These are phyloP conservation scores for Plectrocnemia conspersa DNA, from an alignment of 1,140 invertebrate genomes.

Conservation along the genomic window DNA sequence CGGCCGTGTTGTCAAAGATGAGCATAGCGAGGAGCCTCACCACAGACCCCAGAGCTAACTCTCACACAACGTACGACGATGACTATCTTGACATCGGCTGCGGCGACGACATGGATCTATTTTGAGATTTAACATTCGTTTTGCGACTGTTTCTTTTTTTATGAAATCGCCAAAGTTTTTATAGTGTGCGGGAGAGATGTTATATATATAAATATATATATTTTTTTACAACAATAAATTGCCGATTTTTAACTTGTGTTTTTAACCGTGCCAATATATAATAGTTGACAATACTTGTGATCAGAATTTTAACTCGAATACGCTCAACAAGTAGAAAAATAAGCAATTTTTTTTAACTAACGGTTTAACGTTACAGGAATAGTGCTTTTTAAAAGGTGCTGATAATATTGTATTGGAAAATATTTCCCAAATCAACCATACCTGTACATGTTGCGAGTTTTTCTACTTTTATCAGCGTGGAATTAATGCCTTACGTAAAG, in stretches of 20 bases:
- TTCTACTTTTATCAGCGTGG: no score
- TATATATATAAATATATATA: conserved; percentile 43
- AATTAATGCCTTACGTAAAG: no score
- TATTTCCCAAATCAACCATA: no score
- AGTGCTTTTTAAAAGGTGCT: no score
- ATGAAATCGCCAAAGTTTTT: not conserved
- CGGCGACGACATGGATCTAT: conserved; percentile 69
- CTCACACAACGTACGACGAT: conserved; percentile 54
- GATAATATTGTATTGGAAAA: no score
- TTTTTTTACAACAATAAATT: conserved; percentile 37
- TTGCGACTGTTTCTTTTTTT: conserved; percentile 29
- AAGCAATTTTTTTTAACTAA: no score
- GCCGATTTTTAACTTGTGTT: conserved; percentile 16
- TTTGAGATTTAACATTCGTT: conserved; percentile 46
- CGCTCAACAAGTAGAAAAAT: no score
- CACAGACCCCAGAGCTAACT: conserved; percentile 23
- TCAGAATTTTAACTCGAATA: no score
- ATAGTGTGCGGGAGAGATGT: conserved; percentile 2
- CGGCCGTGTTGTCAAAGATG: conserved; percentile 32
- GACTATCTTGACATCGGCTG: conserved; percentile 66
- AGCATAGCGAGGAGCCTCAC: conserved; percentile 27
- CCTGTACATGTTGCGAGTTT: no score
- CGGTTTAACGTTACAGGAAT: no score
- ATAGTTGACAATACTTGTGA: no score
- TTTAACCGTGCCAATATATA: no score